Conservation (phyloP, 1,140 invertebrate genomes). For the Rhizoglyphus robini region DNA sequence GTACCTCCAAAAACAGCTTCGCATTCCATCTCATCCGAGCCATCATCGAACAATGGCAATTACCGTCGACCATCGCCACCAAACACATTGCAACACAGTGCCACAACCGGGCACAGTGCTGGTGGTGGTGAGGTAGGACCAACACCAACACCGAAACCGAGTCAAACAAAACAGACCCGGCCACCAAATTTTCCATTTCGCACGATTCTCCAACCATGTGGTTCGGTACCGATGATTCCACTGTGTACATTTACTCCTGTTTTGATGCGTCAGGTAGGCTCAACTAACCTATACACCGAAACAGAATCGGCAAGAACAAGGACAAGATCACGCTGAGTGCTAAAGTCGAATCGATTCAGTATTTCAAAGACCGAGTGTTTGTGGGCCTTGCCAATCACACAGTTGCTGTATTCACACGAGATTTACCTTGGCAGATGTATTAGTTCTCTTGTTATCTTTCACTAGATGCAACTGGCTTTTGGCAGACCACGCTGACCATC, state of each 20-base stretch:
- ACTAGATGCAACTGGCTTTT: not conserved
- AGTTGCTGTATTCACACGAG: conserved; percentile 5
- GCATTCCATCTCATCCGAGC: not conserved
- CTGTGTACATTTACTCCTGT: conserved; percentile 14
- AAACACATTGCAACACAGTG: not conserved
- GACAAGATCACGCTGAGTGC: conserved; percentile 74
- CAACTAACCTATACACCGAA: conserved; percentile 56
- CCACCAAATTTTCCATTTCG: not conserved
- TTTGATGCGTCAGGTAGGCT: not conserved
- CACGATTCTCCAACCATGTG: conserved; percentile 71
- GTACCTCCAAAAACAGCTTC: not conserved
- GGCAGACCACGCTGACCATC: not conserved
- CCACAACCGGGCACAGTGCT: too few relatives aligned
- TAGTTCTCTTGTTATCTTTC: not conserved
- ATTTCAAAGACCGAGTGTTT: not conserved
- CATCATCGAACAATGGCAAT: not conserved
- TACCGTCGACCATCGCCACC: not conserved
- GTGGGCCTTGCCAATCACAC: conserved; percentile 12
- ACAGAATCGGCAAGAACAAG: conserved; percentile 90
- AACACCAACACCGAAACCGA: too few relatives aligned
- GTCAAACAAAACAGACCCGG: not conserved
- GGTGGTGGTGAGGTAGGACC: not conserved
- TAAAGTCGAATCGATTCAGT: conserved; percentile 50
- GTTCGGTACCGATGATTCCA: conserved; percentile 82
- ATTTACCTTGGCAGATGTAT: not conserved